These are phyloP conservation scores for Calameuta idolon DNA, from an alignment of 2,888 invertebrate species.

Conservation along the genomic window DNA sequence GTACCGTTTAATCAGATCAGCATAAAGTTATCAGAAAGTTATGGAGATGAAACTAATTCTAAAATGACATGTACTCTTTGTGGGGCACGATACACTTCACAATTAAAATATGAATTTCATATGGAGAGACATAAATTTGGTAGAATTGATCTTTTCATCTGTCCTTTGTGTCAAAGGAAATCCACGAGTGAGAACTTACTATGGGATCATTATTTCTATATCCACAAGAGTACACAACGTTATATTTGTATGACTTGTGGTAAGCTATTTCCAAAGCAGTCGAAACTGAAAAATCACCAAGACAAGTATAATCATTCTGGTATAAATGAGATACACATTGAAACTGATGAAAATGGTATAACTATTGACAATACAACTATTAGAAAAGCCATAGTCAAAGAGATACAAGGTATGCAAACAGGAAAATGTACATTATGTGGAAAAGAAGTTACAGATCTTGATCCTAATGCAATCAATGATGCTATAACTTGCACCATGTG, in stretches of 20 bases:
- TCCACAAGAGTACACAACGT: slow-evolving; percentile 32
- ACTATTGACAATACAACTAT: slow-evolving; percentile 17
- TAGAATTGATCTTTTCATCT: slow-evolving; percentile 36
- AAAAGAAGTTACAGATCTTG: slow-evolving; percentile 32
- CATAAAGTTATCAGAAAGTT: slow-evolving; percentile 21
- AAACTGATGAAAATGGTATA: slow-evolving; percentile 10
- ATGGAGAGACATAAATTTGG: slow-evolving; percentile 37
- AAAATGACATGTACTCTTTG: slow-evolving; percentile 36
- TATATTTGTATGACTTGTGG: slow-evolving; percentile 36
- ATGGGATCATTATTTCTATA: slow-evolving; percentile 43
- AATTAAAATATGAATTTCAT: slow-evolving; percentile 42
- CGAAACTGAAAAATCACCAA: slow-evolving; percentile 37
- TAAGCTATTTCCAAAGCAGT: slow-evolving; percentile 29
- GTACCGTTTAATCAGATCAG: slow-evolving; percentile 3
- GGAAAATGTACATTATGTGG: slow-evolving; percentile 39
- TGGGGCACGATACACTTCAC: slow-evolving; percentile 35
- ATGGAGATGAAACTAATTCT: slow-evolving; percentile 23
- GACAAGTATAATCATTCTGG: slow-evolving; percentile 31
- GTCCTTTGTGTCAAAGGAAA: slow-evolving; percentile 38
- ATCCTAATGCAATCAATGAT: slow-evolving; percentile 39
- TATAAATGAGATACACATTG: slow-evolving; percentile 26
- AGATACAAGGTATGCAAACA: slow-evolving; percentile 19
- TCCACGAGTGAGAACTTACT: slow-evolving; percentile 36
- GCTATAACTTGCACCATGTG: slow-evolving; percentile 38
- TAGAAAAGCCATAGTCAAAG: slow-evolving; percentile 15